Base-by-base conservation (phyloP, 2,888 invertebrate genomes). In the Athripsodes cinereus region DNA sequence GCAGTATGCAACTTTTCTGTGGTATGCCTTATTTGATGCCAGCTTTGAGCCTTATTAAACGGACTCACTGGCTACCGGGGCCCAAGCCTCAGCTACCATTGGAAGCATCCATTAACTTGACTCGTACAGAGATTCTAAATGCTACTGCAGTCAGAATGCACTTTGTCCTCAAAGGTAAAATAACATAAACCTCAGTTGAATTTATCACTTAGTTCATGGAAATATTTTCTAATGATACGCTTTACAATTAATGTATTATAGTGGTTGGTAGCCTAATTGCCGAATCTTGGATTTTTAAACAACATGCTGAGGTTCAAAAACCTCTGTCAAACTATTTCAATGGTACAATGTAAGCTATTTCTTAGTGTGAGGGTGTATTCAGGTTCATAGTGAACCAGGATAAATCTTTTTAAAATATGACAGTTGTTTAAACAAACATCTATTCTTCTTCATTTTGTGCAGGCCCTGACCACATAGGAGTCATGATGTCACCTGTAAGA, bases 11-110 rank as follows among this genome's bases (percentile, higher is more conserved):
- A 71, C 72, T 85, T 64, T 90, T 88, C 74, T 92, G 91, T 74
- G 91, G 90, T 58, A 76, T 87, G 72, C 90, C 92, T 13, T 91
- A 88, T 75, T 81, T 84, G 68, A 84, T 90, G 71, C 91, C 92
- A 35, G 86, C 87, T 65, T 76, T 82, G 60, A 76, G 81, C 53
- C 83, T 88, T 67, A 75, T 90, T 65, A 80, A 81, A 80, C 79
- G 75, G 71, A 85, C 85, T 20, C 81, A 81, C 71, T 83, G 81
- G 79, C 71, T 84, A 63, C 79, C 80, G 47, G 81, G 80, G 19
- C 76, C 80, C 11, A 71, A 75, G 52, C 82, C 83, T 31, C 68
- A 69, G 48, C 71, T 82, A 55, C 72, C 70, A 35, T 72, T 74
- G 56, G 77, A 78, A 2, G 76, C 81, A 3, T 71, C 71, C 59